Conservation (phyloP, 2,113 vertebrate genomes). For the Collichthys lucidus region DNA sequence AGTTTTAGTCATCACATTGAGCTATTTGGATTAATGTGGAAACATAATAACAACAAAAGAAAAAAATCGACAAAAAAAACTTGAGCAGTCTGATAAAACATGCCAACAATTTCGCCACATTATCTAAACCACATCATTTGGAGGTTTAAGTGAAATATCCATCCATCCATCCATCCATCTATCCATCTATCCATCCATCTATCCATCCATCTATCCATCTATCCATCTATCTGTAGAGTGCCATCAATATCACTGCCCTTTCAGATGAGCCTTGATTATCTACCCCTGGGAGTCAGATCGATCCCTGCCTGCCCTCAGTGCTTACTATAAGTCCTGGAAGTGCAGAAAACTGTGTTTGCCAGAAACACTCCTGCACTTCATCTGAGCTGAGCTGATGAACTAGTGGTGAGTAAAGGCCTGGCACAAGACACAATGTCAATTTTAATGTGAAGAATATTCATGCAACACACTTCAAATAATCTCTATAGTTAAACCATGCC, state of each 20-base stretch:
- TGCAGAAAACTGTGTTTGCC: slow-evolving; percentile 68
- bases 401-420: slow-evolving; percentile 34
- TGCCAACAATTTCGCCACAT: not conserved
- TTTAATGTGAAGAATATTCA: slow-evolving; percentile 46
- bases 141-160: not conserved
- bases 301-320: slow-evolving; percentile 46
- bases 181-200: too few relatives aligned
- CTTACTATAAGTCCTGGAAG: slow-evolving; percentile 59
- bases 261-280: slow-evolving; percentile 61
- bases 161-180: too few relatives aligned
- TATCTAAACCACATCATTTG: not conserved
- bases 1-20: not conserved
- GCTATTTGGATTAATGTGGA: too few relatives aligned
- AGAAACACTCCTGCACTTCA: slow-evolving; percentile 67
- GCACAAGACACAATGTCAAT: slow-evolving; percentile 24
- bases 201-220: too few relatives aligned
- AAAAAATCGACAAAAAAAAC: too few relatives aligned
- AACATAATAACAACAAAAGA: too few relatives aligned
- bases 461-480: slow-evolving; percentile 11
- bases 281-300: slow-evolving; percentile 62
- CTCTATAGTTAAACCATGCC: not conserved
- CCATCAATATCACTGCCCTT: too few relatives aligned
- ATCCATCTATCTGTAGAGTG: too few relatives aligned
- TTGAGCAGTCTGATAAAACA: too few relatives aligned
- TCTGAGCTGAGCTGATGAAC: slow-evolving; percentile 53